phyloP scores from a whole-genome alignment of 2,888 invertebrate genomes.

The Apoda limacodes region DNA sequence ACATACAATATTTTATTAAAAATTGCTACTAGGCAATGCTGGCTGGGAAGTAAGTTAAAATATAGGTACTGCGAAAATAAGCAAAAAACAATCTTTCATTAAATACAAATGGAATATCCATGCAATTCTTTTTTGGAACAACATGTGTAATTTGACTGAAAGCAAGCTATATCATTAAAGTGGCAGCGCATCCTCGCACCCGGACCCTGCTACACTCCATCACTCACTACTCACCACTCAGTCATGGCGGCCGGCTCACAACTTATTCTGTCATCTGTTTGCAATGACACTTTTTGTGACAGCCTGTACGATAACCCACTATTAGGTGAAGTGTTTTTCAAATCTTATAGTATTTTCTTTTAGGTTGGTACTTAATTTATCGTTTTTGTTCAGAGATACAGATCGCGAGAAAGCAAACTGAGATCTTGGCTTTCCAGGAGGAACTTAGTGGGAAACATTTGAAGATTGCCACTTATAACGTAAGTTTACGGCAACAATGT shows the following conservation, averaged over 20 bases:
- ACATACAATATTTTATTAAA: no score
- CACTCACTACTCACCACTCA: slow-evolving; percentile 19
- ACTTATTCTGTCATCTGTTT: slow-evolving; percentile 50
- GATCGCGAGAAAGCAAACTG: slow-evolving; percentile 23
- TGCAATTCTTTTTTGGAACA: no score
- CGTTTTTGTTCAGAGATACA: slow-evolving; percentile 26
- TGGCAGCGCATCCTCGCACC: slow-evolving; percentile 21
- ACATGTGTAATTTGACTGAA: no score
- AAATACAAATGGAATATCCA: no score
- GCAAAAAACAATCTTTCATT: no score
- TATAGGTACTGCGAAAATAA: no score
- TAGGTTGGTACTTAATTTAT: no score
- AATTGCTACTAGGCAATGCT: no score
- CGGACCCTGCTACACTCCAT: slow-evolving; percentile 12
- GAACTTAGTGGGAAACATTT: slow-evolving; percentile 52
- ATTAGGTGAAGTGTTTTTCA: slow-evolving; percentile 24
- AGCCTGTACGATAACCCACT: slow-evolving; percentile 36
- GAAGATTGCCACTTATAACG: slow-evolving; percentile 49
- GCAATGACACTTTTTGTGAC: slow-evolving; percentile 53
- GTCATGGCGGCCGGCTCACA: slow-evolving; percentile 48
- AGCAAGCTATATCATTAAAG: no score
- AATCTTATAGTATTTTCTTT: not conserved
- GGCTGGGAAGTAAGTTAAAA: no score
- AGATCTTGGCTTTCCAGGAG: slow-evolving; percentile 25
- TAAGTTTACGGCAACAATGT: no score